Percentiles rank a stretch among this genome's conserved stretches.
Evolutionary conservation across 1,140 invertebrate genomes (phyloP).

Genomic region (Drusus annulatus): DNA sequence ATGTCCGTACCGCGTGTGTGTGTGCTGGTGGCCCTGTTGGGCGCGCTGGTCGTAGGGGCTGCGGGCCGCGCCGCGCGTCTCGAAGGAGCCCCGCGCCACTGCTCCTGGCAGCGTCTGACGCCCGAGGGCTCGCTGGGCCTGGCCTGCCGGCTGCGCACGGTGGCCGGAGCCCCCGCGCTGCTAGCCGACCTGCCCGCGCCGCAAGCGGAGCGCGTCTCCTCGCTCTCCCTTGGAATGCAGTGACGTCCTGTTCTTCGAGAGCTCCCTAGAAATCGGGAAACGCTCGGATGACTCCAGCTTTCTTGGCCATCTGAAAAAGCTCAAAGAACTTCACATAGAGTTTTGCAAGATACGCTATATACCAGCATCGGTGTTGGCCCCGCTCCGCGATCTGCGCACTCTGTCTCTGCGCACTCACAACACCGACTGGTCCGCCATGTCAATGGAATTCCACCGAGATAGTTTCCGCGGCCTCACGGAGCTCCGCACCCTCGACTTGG

Average conservation of each 20-base stretch:
- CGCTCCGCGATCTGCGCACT: constrained; percentile 77
- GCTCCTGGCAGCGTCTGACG: constrained; percentile 75
- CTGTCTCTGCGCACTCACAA: constrained; percentile 85
- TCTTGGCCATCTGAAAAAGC: constrained; percentile 78
- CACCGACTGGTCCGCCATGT: constrained; percentile 86
- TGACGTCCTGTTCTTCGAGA: constrained; percentile 86
- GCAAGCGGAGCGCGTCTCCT: constrained; percentile 79
- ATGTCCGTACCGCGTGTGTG: neutral
- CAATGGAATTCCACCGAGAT: constrained; percentile 81
- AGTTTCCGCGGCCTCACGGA: constrained; percentile 80
- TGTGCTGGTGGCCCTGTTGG: constrained; percentile 31
- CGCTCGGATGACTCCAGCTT: constrained; percentile 76
- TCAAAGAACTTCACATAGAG: constrained; percentile 81
- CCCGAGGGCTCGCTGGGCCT: constrained; percentile 73
- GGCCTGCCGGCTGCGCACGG: constrained; percentile 81
- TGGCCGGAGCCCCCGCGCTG: constrained; percentile 79
- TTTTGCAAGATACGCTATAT: constrained; percentile 86
- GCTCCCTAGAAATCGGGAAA: constrained; percentile 75
- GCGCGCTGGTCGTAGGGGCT: constrained; percentile 21
- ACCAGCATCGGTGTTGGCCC: constrained; percentile 78
- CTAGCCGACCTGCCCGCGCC: constrained; percentile 79
- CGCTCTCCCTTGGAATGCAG: constrained; percentile 83
- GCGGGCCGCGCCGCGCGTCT: constrained; percentile 63
- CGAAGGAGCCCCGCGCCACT: constrained; percentile 77
- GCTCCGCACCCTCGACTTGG: constrained; percentile 81